These are phyloP conservation scores for Nothobranchius kuhntae DNA, from an alignment of 2,113 vertebrate species.

Conservation along the genomic window DNA sequence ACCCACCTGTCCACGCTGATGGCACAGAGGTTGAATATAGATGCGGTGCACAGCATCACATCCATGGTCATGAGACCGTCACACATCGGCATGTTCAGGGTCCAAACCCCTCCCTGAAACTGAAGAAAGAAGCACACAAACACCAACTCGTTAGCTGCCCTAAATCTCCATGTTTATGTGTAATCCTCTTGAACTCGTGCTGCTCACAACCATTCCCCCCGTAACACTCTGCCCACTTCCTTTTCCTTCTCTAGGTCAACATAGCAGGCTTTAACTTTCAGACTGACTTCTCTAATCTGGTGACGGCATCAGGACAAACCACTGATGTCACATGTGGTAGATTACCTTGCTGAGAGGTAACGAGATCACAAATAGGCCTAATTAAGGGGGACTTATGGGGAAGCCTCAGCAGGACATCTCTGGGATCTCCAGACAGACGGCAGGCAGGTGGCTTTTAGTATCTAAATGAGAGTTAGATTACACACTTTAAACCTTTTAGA, in stretches of 20 bases:
- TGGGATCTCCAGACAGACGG: constrained; percentile 2
- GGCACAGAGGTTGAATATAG: constrained; percentile 94
- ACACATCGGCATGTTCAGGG: constrained; percentile 82
- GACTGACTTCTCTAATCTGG: constrained; percentile 12
- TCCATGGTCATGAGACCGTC: constrained; percentile 94
- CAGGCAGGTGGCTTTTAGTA: constrained; percentile 22
- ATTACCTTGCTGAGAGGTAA: constrained; percentile 43
- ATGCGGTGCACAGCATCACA: constrained; percentile 93
- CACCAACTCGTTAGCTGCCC: constrained; percentile 5
- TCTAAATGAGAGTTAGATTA: not conserved
- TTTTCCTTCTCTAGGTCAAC: constrained; percentile 5
- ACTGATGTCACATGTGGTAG: constrained; percentile 2
- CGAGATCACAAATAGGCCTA: constrained; percentile 28
- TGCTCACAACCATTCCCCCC: constrained; percentile 21
- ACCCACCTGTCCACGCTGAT: constrained; percentile 90
- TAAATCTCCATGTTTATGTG: constrained; percentile 16
- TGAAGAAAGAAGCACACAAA: constrained; percentile 53
- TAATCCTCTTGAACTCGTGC: constrained; percentile 37
- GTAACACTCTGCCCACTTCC: not conserved
- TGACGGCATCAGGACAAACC: not conserved
- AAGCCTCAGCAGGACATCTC: not conserved
- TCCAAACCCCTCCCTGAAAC: constrained; percentile 93
- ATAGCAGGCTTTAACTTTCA: not conserved
- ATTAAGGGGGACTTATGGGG: constrained; percentile 30
- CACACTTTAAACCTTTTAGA: constrained; percentile 1